phyloP scores from a whole-genome alignment of 2,888 invertebrate genomes.

The Brenthis ino region DNA sequence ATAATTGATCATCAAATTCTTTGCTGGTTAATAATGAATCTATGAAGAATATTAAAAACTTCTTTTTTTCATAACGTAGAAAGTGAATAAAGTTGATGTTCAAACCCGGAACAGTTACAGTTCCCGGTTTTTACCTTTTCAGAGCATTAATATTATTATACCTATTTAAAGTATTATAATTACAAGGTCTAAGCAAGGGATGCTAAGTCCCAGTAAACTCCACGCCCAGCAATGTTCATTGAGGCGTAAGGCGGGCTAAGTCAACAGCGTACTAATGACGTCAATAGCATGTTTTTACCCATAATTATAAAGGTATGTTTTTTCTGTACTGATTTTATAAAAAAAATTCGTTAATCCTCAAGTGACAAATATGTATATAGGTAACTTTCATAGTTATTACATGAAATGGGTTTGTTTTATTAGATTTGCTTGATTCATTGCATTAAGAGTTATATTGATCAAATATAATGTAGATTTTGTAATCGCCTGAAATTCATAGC shows the following conservation, averaged over 20 bases:
- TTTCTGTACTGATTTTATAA: not conserved
- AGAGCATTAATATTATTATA: slow-evolving; percentile 13
- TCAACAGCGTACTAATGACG: slow-evolving; percentile 76
- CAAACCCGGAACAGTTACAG: too few species aligned
- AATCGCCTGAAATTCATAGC: too few species aligned
- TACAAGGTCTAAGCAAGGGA: slow-evolving; percentile 37
- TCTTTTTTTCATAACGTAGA: too few species aligned
- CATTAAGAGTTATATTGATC: too few species aligned
- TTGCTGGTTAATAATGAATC: not conserved
- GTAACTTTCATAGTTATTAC: not conserved
- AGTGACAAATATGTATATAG: not conserved
- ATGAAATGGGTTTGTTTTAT: too few species aligned
- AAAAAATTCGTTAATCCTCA: too few species aligned
- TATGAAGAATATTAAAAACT: too few species aligned
- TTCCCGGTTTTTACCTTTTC: not conserved
- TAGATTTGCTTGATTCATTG: not conserved
- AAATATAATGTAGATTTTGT: too few species aligned
- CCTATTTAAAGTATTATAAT: slow-evolving; percentile 39
- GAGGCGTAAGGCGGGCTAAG: slow-evolving; percentile 72
- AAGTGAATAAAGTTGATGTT: too few species aligned
- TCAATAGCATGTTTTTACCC: slow-evolving; percentile 54
- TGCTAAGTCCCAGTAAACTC: slow-evolving; percentile 38
- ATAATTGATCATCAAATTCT: slow-evolving; percentile 15
- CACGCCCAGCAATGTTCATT: slow-evolving; percentile 66
- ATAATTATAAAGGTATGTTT: not conserved